A percentile compares a stretch with the other conserved stretches of the same genome.
Conservation (phyloP, 2,888 invertebrate genomes). For the Clitarchus hookeri region DNA sequence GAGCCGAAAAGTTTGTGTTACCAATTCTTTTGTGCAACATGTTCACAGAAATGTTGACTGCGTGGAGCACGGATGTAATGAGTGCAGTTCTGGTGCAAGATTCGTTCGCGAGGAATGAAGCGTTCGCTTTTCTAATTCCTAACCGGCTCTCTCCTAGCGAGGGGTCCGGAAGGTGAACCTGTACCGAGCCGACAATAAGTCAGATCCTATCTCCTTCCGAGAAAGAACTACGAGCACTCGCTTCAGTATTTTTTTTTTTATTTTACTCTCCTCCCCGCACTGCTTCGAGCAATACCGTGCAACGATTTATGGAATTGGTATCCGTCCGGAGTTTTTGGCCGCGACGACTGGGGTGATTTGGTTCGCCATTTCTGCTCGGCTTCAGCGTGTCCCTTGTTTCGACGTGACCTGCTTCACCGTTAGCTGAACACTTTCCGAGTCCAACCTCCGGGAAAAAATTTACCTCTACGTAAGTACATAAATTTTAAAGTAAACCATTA, state of each 20-base stretch:
- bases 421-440: too few species aligned
- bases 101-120: neutral
- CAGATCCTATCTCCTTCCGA: conserved; percentile 1
- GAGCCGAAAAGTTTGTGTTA: too few species aligned
- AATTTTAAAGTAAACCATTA: too few species aligned
- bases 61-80: too few species aligned
- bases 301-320: conserved; percentile 4
- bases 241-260: neutral
- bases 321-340: neutral
- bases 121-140: neutral
- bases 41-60: too few species aligned
- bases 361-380: neutral
- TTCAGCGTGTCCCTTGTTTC: neutral
- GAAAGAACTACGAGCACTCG: neutral
- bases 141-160: neutral
- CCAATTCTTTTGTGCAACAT: too few species aligned
- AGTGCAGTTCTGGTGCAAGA: neutral
- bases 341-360: neutral
- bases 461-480: too few species aligned
- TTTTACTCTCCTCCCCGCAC: neutral
- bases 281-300: neutral
- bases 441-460: too few species aligned
- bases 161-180: neutral
- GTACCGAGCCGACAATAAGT: neutral
- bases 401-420: neutral